A percentile compares a stretch with the other conserved stretches of the same genome.
These are phyloP conservation scores for Drosophila mimica DNA, from an alignment of 2,888 invertebrate species.

Conservation along the genomic window DNA sequence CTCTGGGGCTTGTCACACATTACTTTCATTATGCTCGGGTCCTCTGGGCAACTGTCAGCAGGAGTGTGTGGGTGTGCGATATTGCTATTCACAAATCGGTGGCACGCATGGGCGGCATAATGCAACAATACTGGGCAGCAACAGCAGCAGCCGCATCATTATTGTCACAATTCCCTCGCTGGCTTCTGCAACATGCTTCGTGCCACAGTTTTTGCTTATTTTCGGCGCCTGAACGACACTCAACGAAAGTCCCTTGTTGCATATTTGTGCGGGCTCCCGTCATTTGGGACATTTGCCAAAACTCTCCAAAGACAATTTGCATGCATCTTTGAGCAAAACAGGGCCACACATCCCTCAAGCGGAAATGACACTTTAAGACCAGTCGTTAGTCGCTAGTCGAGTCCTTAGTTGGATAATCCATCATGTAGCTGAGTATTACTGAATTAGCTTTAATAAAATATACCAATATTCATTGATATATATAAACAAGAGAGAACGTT, in stretches of 20 bases:
- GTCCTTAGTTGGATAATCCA: neutral
- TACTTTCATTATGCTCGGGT: conserved; percentile 73
- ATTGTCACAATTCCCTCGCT: conserved; percentile 46
- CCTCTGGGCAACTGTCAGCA: conserved; percentile 60
- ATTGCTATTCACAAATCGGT: conserved; percentile 70
- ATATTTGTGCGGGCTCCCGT: conserved; percentile 63
- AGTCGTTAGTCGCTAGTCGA: neutral
- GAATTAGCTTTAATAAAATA: conserved; percentile 1
- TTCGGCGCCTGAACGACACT: conserved; percentile 34
- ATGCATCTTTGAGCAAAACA: conserved; percentile 53
- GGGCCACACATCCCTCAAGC: conserved; percentile 3
- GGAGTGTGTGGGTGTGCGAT: conserved; percentile 13
- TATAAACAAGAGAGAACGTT: too few relatives aligned
- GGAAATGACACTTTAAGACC: conserved; percentile 21
- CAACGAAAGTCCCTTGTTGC: conserved; percentile 62
- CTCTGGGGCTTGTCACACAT: conserved; percentile 80
- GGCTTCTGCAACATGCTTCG: conserved; percentile 54
- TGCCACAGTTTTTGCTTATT: conserved; percentile 46
- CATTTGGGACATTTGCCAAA: conserved; percentile 74
- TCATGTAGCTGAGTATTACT: neutral
- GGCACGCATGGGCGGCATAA: conserved; percentile 65
- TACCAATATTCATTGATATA: neutral
- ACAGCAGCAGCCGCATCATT: conserved; percentile 41
- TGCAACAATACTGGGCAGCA: conserved; percentile 47
- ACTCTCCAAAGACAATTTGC: conserved; percentile 54